These are phyloP conservation scores for Aphelenchoides besseyi DNA, from an alignment of 1,140 invertebrate species.

Conservation along the genomic window DNA sequence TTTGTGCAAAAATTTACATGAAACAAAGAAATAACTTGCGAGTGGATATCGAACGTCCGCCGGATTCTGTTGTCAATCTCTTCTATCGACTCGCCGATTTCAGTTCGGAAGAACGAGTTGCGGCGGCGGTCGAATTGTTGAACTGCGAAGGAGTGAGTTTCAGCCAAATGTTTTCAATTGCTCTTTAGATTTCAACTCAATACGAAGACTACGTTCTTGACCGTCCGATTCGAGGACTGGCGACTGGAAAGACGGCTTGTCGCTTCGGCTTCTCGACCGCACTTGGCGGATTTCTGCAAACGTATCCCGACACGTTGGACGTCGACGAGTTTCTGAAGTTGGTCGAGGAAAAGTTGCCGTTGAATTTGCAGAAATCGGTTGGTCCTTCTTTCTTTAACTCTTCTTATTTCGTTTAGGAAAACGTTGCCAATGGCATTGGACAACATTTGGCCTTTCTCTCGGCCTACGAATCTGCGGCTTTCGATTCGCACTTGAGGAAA, in stretches of 20 bases:
- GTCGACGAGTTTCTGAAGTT: slow-evolving; percentile 4
- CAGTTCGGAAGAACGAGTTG: background rate
- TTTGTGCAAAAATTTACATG: no score
- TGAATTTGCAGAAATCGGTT: background rate
- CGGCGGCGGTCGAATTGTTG: background rate
- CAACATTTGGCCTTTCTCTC: background rate
- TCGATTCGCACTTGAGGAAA: background rate
- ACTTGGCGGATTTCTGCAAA: background rate
- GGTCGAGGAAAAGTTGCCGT: background rate
- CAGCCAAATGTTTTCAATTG: background rate
- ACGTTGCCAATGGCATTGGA: background rate
- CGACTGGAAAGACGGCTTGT: background rate
- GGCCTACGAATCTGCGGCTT: background rate
- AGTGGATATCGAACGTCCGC: background rate
- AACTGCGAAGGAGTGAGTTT: background rate
- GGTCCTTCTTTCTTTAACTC: slow-evolving; percentile 2
- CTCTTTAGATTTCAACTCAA: background rate
- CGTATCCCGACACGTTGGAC: background rate
- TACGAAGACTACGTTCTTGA: background rate
- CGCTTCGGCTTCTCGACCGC: slow-evolving; percentile 13
- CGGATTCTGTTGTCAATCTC: background rate
- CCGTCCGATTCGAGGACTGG: background rate
- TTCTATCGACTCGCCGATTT: background rate
- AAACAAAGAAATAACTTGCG: no score
- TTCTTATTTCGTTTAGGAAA: slow-evolving; percentile 1